Base-by-base conservation (phyloP, 1,140 invertebrate species). In the Coelopa frigida region DNA sequence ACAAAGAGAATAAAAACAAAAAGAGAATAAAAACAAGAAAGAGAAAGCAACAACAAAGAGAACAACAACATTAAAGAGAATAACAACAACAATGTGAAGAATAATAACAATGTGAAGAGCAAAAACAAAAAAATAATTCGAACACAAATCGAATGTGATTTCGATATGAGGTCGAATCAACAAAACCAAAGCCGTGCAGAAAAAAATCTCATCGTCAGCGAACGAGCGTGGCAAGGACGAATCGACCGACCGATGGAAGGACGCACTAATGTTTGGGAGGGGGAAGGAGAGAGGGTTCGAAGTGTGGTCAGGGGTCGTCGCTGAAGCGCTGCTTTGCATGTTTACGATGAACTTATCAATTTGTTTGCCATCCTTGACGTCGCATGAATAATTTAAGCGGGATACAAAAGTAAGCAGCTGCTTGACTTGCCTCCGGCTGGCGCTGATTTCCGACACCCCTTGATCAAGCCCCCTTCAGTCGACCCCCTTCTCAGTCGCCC, bases 331-430 rank as follows among this genome's bases (percentile, higher is more conserved):
- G n/a, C n/a, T n/a, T 27, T 29, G 7, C 10, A n/a, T 41, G 39
- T 41, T 41, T 41, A 41, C 26, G 26, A 24, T 41, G 26, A 42
- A 31, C 24, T 42, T 42, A 42, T 42, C 40, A 42, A 42, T 42
- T 42, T 42, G 24, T 42, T 42, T 42, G 11, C 14, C 23, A 42
- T 42, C 21, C 40, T 27, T 42, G 23, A 42, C 15, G 24, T 42
- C 22, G 27, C 22, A 7, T 42, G 24, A 42, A 42, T 42, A 27
- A 42, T 42, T 42, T 27, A 42, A 42, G n/a, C 32, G n/a, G n/a
- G n/a, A n/a, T n/a, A n/a, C n/a, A n/a, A n/a, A n/a, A n/a, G n/a
- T n/a, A n/a, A n/a, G n/a, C n/a, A n/a, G n/a, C n/a, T n/a, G n/a
- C n/a, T n/a, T n/a, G n/a, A n/a, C n/a, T n/a, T n/a, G n/a, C n/a